A percentile compares a stretch with the other conserved stretches of the same genome.
These are phyloP conservation scores for Phymanthus crucifer DNA, from an alignment of 92 coral and sea anemone genomes.

Conservation along the genomic window DNA sequence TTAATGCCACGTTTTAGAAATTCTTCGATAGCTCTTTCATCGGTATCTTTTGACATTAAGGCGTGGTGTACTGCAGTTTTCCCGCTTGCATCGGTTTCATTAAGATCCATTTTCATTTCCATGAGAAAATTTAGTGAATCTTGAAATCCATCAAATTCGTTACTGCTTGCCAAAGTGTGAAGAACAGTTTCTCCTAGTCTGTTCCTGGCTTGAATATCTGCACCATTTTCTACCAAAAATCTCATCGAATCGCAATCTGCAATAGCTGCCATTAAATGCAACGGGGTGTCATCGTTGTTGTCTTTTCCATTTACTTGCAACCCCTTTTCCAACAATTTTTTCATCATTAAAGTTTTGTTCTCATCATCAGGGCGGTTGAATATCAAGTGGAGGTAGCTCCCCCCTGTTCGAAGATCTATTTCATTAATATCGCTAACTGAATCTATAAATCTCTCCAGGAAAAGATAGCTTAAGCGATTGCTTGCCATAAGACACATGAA, in stretches of 20 bases:
- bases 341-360: constrained; percentile 18
- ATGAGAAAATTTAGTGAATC: constrained; percentile 34
- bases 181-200: constrained; percentile 25
- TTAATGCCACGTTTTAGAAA: constrained; percentile 42
- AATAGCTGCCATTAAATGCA: constrained; percentile 32
- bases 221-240: constrained; percentile 38
- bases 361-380: constrained; percentile 36
- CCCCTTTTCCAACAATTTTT: constrained; percentile 34
- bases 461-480: constrained; percentile 15
- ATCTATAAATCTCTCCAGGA: constrained; percentile 12
- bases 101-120: constrained; percentile 33
- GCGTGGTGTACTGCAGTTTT: constrained; percentile 27
- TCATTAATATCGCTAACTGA: constrained; percentile 32
- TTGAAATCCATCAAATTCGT: constrained; percentile 45
- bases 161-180: constrained; percentile 37
- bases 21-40: constrained; percentile 36
- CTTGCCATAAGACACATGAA: constrained; percentile 30
- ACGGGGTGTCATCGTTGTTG: constrained; percentile 42
- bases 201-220: constrained; percentile 28
- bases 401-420: constrained; percentile 40
- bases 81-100: constrained; percentile 22
- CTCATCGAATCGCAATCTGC: constrained; percentile 37
- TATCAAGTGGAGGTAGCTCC: constrained; percentile 34
- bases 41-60: constrained; percentile 29
- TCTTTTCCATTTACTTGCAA: constrained; percentile 33